Evolutionary conservation across 2,888 invertebrate genomes (phyloP).

Genomic region (Mesorhabditis spiculigera): DNA sequence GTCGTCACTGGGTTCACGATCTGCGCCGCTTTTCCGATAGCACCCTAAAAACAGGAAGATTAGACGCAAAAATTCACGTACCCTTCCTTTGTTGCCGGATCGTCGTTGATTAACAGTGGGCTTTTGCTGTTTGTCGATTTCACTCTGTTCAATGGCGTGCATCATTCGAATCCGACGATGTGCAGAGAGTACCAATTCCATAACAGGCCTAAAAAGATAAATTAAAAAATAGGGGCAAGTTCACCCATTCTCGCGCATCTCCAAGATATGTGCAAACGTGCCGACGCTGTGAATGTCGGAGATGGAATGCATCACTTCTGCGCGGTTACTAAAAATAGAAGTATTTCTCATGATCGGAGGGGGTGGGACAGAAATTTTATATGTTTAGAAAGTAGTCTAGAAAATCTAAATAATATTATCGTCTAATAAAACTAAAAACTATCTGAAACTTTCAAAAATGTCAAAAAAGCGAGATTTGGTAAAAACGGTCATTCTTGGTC

Average conservation of each 20-base stretch:
- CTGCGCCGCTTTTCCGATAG: neutral
- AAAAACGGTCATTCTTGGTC: neutral
- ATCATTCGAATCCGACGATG: slow-evolving; percentile 72
- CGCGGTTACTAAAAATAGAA: slow-evolving; percentile 23
- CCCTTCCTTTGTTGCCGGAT: neutral
- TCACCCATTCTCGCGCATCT: slow-evolving; percentile 79
- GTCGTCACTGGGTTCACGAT: neutral
- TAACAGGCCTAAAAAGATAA: slow-evolving; percentile 65
- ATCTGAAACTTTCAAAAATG: neutral
- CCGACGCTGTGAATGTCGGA: slow-evolving; percentile 85
- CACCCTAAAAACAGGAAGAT: neutral
- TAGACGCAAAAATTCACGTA: neutral
- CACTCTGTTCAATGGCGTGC: slow-evolving; percentile 11
- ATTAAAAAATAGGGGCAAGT: neutral
- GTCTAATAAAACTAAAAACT: neutral
- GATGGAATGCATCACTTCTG: slow-evolving; percentile 69
- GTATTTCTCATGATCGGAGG: neutral
- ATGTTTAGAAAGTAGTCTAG: neutral
- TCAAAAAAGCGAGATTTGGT: slow-evolving; percentile 15
- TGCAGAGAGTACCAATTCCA: slow-evolving; percentile 82
- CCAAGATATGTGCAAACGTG: slow-evolving; percentile 89
- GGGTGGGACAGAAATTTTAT: no score
- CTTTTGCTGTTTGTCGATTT: neutral
- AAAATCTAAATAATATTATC: neutral
- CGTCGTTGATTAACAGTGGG: neutral